These are phyloP conservation scores for Xiphophorus maculatus DNA, from an alignment of 2,113 vertebrate species.

Conservation along the genomic window DNA sequence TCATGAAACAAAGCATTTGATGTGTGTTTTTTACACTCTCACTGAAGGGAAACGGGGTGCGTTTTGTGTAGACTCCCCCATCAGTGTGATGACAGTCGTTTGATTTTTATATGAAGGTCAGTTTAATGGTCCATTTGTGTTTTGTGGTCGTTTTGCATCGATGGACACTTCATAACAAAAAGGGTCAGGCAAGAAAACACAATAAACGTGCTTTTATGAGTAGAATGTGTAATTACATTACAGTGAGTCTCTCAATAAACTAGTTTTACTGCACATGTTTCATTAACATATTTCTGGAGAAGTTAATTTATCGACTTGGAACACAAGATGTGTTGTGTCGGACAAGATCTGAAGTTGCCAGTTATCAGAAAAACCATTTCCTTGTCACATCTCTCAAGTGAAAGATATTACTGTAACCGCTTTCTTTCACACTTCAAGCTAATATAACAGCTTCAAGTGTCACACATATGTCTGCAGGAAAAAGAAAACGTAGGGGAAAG, in stretches of 20 bases:
- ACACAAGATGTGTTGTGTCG: constrained; percentile 42
- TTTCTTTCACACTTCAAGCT: constrained; percentile 74
- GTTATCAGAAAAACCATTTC: constrained; percentile 59
- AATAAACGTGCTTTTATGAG: constrained; percentile 57
- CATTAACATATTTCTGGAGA: constrained; percentile 11
- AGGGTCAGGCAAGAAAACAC: constrained; percentile 49
- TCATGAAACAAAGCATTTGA: constrained; percentile 56
- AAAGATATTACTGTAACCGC: constrained; percentile 69
- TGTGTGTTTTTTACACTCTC: constrained; percentile 35
- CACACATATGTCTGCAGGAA: constrained; percentile 73
- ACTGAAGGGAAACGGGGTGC: constrained; percentile 48
- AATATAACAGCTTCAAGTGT: constrained; percentile 74
- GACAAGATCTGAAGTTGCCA: constrained; percentile 61
- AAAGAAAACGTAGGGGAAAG: constrained; percentile 62
- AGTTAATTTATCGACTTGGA: constrained; percentile 40
- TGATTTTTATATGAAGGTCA: constrained; percentile 75
- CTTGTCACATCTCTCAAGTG: constrained; percentile 66
- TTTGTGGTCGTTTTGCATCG: constrained; percentile 72
- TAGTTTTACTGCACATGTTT: constrained; percentile 16
- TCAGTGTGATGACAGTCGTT: constrained; percentile 61
- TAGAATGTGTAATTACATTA: constrained; percentile 63
- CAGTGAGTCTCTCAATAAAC: constrained; percentile 36
- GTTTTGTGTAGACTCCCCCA: constrained; percentile 39
- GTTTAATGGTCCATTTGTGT: constrained; percentile 76
- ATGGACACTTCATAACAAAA: constrained; percentile 71